phyloP scores from a whole-genome alignment of 2,113 vertebrate species.

The Odocoileus virginianus region DNA sequence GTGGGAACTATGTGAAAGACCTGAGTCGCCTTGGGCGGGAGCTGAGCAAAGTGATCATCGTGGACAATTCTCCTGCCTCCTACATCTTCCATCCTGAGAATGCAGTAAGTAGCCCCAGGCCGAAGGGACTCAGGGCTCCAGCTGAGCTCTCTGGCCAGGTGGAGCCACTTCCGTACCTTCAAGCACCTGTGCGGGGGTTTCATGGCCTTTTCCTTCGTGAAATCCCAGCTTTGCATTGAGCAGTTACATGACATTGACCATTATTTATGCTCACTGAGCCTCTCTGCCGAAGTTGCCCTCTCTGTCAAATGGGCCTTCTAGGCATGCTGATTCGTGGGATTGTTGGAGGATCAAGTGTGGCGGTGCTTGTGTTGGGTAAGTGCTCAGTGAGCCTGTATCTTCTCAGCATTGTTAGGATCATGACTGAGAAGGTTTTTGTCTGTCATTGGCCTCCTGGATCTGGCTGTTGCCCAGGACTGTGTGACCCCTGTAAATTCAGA shows the following conservation, averaged over 20 bases:
- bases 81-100: conserved; percentile 99
- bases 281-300: neutral
- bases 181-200: rapidly evolving
- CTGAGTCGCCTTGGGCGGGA: conserved; percentile 95
- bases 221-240: neutral
- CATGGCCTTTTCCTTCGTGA: neutral
- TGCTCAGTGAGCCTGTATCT: neutral
- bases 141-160: neutral
- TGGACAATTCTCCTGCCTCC: conserved; percentile 98
- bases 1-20: conserved; percentile 98
- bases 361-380: neutral
- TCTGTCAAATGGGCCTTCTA: neutral
- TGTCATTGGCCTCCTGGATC: neutral
- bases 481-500: neutral
- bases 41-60: conserved; percentile 95
- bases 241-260: too few species aligned
- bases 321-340: neutral
- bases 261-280: neutral
- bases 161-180: neutral
- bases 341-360: neutral
- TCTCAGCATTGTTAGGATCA: neutral
- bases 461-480: neutral
- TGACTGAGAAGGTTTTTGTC: neutral
- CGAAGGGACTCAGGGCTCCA: rapidly evolving
- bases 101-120: conserved; percentile 86